Evolutionary conservation across 2,113 vertebrate genomes (phyloP).

Genomic region (Formicarius rufipectus): DNA sequence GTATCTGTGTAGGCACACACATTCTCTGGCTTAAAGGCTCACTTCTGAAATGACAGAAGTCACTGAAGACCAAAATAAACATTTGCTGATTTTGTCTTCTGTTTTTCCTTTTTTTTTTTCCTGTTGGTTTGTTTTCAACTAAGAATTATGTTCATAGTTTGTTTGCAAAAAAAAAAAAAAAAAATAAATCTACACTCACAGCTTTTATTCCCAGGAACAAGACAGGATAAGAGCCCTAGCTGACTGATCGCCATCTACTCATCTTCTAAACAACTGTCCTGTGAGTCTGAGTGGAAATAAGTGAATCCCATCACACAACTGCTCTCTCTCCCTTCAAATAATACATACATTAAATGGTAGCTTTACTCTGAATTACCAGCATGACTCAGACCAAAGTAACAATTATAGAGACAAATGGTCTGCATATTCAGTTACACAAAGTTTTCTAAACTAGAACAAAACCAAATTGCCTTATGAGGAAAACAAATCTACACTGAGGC

Average conservation of each 20-base stretch:
- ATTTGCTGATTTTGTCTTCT: background rate
- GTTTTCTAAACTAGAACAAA: background rate
- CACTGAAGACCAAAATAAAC: background rate
- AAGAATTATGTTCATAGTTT: background rate
- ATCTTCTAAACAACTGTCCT: background rate
- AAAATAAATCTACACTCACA: background rate
- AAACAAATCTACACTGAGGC: conserved; percentile 1
- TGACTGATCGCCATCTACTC: background rate
- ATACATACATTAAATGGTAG: background rate
- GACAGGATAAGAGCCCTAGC: background rate
- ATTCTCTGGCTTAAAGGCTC: background rate
- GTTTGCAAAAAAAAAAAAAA: background rate
- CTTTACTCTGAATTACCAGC: background rate
- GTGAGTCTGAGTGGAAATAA: background rate
- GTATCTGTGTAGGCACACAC: background rate
- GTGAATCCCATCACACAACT: background rate
- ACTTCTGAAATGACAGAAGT: background rate
- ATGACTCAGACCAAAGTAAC: background rate
- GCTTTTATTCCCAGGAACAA: conserved; percentile 1
- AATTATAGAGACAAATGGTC: background rate
- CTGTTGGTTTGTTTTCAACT: background rate
- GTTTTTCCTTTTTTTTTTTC: background rate
- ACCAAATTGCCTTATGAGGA: background rate
- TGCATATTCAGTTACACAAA: background rate
- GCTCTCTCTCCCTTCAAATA: background rate